phyloP scores from a whole-genome alignment of 2,888 invertebrate genomes.

The Hypercompe scribonia region DNA sequence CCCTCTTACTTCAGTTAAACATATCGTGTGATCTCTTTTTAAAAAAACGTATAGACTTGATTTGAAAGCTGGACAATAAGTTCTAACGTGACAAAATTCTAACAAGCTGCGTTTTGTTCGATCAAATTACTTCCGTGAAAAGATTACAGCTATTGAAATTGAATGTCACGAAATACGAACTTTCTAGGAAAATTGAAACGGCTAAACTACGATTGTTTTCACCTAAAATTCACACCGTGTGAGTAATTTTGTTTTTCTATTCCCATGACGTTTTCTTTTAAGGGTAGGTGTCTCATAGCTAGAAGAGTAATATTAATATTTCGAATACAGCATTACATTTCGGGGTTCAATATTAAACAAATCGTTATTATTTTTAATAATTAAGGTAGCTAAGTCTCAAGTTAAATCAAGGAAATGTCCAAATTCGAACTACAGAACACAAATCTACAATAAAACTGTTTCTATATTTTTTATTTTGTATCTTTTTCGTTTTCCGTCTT shows the following conservation, averaged over 20 bases:
- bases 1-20: no score
- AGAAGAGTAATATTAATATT: background rate
- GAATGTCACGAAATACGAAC: background rate
- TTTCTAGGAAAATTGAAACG: slow-evolving; percentile 3
- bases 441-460: background rate
- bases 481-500: background rate
- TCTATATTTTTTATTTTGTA: background rate
- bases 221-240: slow-evolving; percentile 3
- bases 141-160: background rate
- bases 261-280: background rate
- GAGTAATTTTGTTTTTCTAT: background rate
- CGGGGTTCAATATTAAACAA: background rate
- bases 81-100: background rate
- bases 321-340: background rate
- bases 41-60: background rate
- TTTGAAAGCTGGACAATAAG: background rate
- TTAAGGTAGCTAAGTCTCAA: no score
- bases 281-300: background rate
- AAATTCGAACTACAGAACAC: background rate
- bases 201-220: background rate
- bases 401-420: background rate
- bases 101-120: slow-evolving; percentile 8
- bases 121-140: background rate
- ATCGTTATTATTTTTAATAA: background rate
- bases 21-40: background rate